Conservation (phyloP, 2,113 vertebrate genomes). For the Strix aluco region DNA sequence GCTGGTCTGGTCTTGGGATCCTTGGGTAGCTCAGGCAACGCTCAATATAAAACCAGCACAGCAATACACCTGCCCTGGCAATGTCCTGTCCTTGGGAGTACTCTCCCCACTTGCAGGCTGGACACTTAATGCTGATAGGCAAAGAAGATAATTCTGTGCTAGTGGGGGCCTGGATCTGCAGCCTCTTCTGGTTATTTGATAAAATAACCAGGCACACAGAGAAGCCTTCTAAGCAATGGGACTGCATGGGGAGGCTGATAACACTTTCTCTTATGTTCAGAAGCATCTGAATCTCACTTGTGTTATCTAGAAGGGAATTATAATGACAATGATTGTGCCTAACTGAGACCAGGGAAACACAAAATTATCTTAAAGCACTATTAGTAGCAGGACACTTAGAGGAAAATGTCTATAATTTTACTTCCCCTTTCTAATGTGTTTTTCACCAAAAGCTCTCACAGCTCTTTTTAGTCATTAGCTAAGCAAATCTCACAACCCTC, state of each 20-base stretch:
- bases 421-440: neutral
- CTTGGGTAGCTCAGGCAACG: neutral
- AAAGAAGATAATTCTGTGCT: neutral
- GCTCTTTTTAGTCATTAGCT: neutral
- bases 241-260: neutral
- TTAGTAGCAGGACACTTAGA: neutral
- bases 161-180: neutral
- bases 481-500: neutral
- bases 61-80: neutral
- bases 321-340: neutral
- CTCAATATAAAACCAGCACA: neutral
- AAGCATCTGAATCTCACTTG: neutral
- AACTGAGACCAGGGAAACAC: neutral
- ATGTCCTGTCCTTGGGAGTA: neutral
- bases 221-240: neutral
- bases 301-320: neutral
- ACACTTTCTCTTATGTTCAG: neutral
- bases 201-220: neutral
- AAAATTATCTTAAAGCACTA: neutral
- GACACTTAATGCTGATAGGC: neutral
- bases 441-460: neutral
- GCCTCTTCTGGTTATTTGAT: neutral
- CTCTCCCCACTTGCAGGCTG: neutral
- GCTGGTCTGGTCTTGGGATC: neutral
- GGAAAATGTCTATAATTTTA: neutral